Evolutionary conservation across 1,140 invertebrate genomes (phyloP).

Genomic region (Scylla paramamosain): DNA sequence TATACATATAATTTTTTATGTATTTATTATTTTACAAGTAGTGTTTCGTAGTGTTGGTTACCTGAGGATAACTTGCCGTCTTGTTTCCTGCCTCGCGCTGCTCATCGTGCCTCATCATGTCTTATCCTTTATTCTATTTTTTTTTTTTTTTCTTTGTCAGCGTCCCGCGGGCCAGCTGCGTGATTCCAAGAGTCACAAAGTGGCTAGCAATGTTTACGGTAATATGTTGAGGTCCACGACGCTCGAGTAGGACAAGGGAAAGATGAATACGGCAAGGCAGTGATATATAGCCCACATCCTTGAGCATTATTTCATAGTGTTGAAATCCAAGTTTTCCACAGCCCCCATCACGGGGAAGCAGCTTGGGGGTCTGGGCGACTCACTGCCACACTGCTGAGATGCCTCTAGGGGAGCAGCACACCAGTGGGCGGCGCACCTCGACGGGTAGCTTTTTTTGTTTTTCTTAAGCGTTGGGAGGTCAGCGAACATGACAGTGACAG

Average conservation of each 20-base stretch:
- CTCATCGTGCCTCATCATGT: neutral
- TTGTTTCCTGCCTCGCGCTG: neutral
- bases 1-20: constrained; percentile 52
- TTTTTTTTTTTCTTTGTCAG: neutral
- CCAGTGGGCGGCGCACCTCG: neutral
- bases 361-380: neutral
- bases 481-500: too few species aligned
- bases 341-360: neutral
- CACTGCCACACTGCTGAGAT: neutral
- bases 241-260: neutral
- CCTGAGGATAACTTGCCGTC: neutral
- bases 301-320: neutral
- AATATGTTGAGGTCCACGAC: neutral
- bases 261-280: neutral
- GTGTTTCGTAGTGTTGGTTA: neutral
- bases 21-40: constrained; percentile 43
- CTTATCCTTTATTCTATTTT: neutral
- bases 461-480: too few species aligned
- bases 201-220: neutral
- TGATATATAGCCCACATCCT: neutral
- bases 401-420: neutral
- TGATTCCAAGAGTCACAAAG: neutral
- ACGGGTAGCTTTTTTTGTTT: neutral
- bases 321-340: neutral
- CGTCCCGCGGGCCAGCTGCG: neutral